Evolutionary conservation across 2,888 invertebrate species (phyloP).

Genomic region (Idaea aversata): DNA sequence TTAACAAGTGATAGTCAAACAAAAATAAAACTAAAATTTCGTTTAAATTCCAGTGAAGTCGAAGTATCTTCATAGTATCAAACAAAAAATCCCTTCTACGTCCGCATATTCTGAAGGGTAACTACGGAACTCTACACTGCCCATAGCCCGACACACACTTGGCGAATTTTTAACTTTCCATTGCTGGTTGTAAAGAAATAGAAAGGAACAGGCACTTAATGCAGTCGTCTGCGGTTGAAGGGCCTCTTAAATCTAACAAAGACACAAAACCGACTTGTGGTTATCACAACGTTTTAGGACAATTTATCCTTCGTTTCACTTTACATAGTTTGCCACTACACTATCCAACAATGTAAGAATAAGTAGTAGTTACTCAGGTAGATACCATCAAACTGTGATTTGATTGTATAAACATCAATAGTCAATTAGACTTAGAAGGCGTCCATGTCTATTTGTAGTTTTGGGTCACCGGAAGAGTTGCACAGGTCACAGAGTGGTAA

Average conservation of each 20-base stretch:
- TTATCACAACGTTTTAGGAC: constrained; percentile 51
- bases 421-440: neutral
- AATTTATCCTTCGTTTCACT: constrained; percentile 36
- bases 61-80: too few species aligned
- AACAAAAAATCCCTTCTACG: too few species aligned
- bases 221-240: constrained; percentile 55
- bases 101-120: too few species aligned
- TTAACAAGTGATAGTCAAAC: too few species aligned
- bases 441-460: neutral
- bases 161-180: too few species aligned
- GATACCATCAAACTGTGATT: constrained; percentile 7
- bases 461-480: neutral
- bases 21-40: too few species aligned
- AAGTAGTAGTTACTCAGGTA: neutral
- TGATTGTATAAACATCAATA: neutral
- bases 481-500: neutral
- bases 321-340: constrained; percentile 25
- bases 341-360: constrained; percentile 10
- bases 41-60: too few species aligned
- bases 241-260: constrained; percentile 51
- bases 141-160: too few species aligned
- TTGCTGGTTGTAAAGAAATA: too few species aligned
- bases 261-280: constrained; percentile 60
- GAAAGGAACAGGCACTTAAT: constrained; percentile 29
- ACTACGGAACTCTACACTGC: too few species aligned